Conservation (phyloP, 2,113 vertebrate species). For the Ranitomeya variabilis region DNA sequence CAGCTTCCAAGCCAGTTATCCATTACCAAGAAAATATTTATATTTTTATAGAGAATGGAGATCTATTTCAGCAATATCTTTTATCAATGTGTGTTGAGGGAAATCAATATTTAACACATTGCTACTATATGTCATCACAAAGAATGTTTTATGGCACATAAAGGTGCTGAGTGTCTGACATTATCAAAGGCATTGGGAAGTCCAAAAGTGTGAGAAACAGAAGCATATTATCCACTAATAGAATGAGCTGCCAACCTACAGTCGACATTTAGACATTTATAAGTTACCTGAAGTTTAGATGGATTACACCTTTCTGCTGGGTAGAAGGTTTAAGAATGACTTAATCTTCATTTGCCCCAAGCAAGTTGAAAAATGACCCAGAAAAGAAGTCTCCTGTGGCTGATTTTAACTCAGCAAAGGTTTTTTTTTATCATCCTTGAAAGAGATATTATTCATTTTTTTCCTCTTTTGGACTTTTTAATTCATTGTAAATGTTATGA, state of each 20-base stretch:
- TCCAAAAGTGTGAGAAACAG: slow-evolving; percentile 45
- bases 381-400: slow-evolving; percentile 70
- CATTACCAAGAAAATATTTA: slow-evolving; percentile 23
- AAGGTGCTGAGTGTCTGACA: slow-evolving; percentile 30
- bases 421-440: slow-evolving; percentile 64
- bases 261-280: slow-evolving; percentile 60
- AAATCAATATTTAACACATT: slow-evolving; percentile 44
- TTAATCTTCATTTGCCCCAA: slow-evolving; percentile 74
- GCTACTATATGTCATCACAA: slow-evolving; percentile 40
- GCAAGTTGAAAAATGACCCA: slow-evolving; percentile 72
- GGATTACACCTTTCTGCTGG: slow-evolving; percentile 66
- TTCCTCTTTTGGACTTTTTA: slow-evolving; percentile 30
- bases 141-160: slow-evolving; percentile 44
- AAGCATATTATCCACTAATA: slow-evolving; percentile 55
- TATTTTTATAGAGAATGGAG: not conserved
- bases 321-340: slow-evolving; percentile 67
- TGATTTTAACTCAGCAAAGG: slow-evolving; percentile 70
- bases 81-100: not conserved
- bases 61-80: slow-evolving; percentile 2
- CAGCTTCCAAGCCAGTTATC: not conserved
- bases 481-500: slow-evolving; percentile 52
- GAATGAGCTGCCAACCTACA: slow-evolving; percentile 55
- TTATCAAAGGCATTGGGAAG: slow-evolving; percentile 44
- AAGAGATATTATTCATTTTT: slow-evolving; percentile 68
- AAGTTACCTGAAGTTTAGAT: slow-evolving; percentile 66